phyloP scores from a whole-genome alignment of 2,888 invertebrate species.

The Lithodes maja region DNA sequence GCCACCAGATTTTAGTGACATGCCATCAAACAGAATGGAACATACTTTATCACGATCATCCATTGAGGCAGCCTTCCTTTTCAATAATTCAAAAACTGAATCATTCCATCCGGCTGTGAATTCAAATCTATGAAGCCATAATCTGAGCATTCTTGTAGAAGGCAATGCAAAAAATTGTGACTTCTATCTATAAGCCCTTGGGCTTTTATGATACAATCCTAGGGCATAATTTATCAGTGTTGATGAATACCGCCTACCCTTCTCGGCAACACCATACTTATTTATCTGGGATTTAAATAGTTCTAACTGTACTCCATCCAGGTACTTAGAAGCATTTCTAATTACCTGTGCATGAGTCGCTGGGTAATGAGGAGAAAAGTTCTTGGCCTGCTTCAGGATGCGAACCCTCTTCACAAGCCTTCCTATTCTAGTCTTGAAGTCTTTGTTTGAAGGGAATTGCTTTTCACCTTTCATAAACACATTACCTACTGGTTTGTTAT shows the following conservation, averaged over 20 bases:
- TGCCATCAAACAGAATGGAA: not conserved
- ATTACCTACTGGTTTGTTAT: too few species aligned
- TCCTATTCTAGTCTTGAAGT: too few species aligned
- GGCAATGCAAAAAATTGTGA: not conserved
- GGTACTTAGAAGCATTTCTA: not conserved
- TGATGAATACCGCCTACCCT: not conserved
- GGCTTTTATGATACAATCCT: slow-evolving; percentile 7
- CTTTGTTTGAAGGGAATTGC: too few species aligned
- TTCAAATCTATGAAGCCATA: not conserved
- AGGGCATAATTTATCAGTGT: slow-evolving; percentile 1
- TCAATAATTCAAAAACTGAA: slow-evolving; percentile 1
- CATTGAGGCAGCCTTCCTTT: not conserved
- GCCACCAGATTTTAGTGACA: not conserved
- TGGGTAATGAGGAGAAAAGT: too few species aligned
- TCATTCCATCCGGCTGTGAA: slow-evolving; percentile 22
- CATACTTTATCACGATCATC: not conserved
- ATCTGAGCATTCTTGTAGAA: not conserved
- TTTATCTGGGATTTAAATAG: slow-evolving; percentile 13
- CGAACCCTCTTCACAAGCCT: too few species aligned
- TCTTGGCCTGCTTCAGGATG: too few species aligned
- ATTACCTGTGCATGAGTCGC: not conserved
- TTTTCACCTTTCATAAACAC: too few species aligned
- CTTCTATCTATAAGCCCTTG: slow-evolving; percentile 7
- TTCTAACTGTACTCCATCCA: not conserved
- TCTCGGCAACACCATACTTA: not conserved